Conservation (phyloP, 2,797 vertebrate genomes). For the Gephyroberyx darwinii region DNA sequence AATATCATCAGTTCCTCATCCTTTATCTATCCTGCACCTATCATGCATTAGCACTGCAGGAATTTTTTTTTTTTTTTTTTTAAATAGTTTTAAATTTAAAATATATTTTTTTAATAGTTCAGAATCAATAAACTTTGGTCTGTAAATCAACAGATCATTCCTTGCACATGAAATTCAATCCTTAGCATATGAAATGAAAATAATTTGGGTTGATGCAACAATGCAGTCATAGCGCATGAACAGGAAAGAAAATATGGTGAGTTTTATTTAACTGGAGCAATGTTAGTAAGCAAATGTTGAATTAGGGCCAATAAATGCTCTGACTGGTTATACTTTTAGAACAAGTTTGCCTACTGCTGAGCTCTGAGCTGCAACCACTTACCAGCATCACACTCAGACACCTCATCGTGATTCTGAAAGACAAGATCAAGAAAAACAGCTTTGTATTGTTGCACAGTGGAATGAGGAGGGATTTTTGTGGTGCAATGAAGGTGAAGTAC, state of each 20-base stretch:
- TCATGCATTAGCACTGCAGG: not conserved
- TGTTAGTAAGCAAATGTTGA: no score
- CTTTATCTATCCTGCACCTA: not conserved
- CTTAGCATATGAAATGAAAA: no score
- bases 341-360: not conserved
- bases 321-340: no score
- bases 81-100: not conserved
- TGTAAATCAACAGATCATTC: no score
- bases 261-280: no score
- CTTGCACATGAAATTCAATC: no score
- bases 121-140: no score
- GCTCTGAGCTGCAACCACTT: constrained; percentile 41
- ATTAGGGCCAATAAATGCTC: no score
- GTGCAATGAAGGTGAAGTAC: not conserved
- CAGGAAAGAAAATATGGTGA: no score
- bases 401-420: constrained; percentile 66
- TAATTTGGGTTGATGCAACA: not conserved
- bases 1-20: constrained; percentile 68
- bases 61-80: no score
- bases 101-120: no score
- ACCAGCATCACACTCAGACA: constrained; percentile 72
- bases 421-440: constrained; percentile 15
- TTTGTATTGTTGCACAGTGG: not conserved
- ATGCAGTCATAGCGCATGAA: not conserved
- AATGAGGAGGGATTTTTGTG: not conserved